Evolutionary conservation across 30 jellyfish, hydroid and myxozoan species (phyloP).

Genomic region (Catostylus mosaicus): DNA sequence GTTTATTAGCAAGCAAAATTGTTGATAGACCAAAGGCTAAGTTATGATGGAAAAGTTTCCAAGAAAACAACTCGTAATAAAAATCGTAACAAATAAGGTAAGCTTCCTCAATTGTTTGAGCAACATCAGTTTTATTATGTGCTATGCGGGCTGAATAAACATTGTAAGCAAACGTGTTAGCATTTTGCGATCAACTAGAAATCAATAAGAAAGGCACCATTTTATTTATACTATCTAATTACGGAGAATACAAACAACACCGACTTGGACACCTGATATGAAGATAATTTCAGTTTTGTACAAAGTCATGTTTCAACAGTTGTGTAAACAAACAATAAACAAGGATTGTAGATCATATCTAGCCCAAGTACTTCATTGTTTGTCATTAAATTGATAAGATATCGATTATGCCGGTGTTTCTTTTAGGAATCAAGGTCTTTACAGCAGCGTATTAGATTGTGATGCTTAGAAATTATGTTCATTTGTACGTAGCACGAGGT

Average conservation of each 20-base stretch:
- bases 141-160: not conserved
- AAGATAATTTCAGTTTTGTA: not conserved
- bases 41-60: too few species aligned
- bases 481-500: not conserved
- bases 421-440: constrained; percentile 12
- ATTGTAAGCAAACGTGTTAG: not conserved
- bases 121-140: not conserved
- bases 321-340: constrained; percentile 33
- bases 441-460: not conserved
- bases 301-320: constrained; percentile 16
- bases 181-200: not conserved
- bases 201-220: not conserved
- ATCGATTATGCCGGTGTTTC: constrained; percentile 2
- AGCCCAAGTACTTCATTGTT: constrained; percentile 5
- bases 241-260: constrained; percentile 6
- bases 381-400: not conserved
- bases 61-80: too few species aligned
- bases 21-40: too few species aligned
- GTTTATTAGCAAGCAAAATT: too few species aligned
- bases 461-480: not conserved
- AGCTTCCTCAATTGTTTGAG: too few species aligned
- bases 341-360: not conserved
- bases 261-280: constrained; percentile 26
- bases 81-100: too few species aligned
- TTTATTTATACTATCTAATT: not conserved